Conservation (phyloP, 2,797 vertebrate genomes). For the Spondyliosoma cantharus region DNA sequence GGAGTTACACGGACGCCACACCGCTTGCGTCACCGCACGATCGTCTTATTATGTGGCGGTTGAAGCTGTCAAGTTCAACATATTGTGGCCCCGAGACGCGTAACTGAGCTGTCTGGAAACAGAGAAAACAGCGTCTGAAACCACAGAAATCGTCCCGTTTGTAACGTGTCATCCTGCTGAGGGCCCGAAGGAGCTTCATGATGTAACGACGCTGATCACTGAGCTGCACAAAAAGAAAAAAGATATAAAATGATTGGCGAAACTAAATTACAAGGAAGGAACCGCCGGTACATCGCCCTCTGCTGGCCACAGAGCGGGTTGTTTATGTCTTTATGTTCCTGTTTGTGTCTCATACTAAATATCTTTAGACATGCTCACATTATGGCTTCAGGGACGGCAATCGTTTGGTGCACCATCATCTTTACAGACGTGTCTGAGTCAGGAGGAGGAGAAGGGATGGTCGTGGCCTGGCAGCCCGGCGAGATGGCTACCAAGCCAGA, state of each 20-base stretch:
- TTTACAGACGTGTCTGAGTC: too few species aligned
- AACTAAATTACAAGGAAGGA: background rate
- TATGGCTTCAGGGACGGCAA: too few species aligned
- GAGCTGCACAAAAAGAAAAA: background rate
- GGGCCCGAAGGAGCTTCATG: background rate
- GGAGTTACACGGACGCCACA: conserved; percentile 5
- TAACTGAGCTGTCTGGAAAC: background rate
- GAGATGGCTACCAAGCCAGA: too few species aligned
- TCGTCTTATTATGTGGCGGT: background rate
- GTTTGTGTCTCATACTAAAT: background rate
- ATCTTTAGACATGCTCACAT: too few species aligned
- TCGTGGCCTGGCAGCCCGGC: too few species aligned
- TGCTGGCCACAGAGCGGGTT: background rate
- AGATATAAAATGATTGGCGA: background rate
- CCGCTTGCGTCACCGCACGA: conserved; percentile 19
- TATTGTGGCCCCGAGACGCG: background rate
- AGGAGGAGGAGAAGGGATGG: too few species aligned
- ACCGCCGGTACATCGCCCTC: background rate
- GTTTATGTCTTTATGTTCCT: background rate
- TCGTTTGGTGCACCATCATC: too few species aligned
- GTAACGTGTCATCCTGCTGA: background rate
- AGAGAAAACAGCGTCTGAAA: background rate
- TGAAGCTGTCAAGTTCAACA: background rate
- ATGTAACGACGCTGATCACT: background rate
- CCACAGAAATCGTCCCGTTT: background rate